Evolutionary conservation across 2,888 invertebrate species (phyloP), one percentile per base, ranked within the genome.

Genomic region (Xanthia icteritia): DNA sequence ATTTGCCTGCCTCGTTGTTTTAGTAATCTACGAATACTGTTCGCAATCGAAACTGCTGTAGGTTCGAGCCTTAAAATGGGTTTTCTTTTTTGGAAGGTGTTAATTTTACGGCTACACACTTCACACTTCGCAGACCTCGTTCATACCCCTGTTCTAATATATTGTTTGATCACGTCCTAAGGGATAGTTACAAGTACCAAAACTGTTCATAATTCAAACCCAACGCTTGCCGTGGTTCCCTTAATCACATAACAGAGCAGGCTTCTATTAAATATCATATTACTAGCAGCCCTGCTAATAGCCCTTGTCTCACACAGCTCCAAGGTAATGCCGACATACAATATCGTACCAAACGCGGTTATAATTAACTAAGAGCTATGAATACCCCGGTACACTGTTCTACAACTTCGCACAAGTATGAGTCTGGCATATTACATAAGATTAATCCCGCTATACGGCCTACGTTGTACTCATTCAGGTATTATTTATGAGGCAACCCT

Each of bases 301-400:
- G 72, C 66, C 73, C 65, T 79, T 81, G 85, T 86, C 83, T 85
- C 80, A 80, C 73, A 77, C 64, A 80, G 73, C 69, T 65, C 71
- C 82, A 73, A 89, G 88, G 90, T 91, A 91, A 89, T 83, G 73
- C 83, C 81, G 70, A 69, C 85, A 77, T 83, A 87, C 86, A 85
- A 88, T 88, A 87, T 83, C 79, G 80, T 84, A 88, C 83, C 83
- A 83, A 88, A 88, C 83, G 85, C 74, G 81, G 84, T 88, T 86
- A 88, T 91, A 91, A 91, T 91, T 91, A 91, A 91, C 89, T 83
- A 83, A 82, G 83, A 88, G 85, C 84, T 86, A 88, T 85, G 90
- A 90, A 92, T 90, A 90, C 85, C 85, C 88, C 79, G 82, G 89
- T 86, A 86, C 82, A 82, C 75, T 82, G 84, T 79, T 83, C 87